These are phyloP conservation scores for Parthenolecanium corni DNA, from an alignment of 2,888 invertebrate species.

Conservation along the genomic window DNA sequence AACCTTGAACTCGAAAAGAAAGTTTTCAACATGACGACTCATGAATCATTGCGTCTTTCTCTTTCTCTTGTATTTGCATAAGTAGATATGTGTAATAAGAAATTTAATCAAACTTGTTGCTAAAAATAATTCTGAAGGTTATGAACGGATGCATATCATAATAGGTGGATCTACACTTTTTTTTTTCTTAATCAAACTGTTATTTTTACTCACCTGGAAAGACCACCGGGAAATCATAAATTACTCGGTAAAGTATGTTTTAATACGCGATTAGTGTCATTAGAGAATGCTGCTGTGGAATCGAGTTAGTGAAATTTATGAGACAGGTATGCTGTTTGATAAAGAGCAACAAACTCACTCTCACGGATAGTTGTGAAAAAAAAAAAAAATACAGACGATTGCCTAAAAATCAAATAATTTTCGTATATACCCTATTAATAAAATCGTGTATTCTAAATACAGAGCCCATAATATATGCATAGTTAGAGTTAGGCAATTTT, in stretches of 20 bases:
- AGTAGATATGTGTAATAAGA: constrained; percentile 5
- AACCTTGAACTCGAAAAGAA: too few relatives aligned
- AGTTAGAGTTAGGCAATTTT: too few relatives aligned
- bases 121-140: constrained; percentile 23
- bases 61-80: constrained; percentile 11
- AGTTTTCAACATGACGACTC: too few relatives aligned
- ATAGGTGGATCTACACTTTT: not conserved
- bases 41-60: too few relatives aligned
- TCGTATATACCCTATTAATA: too few relatives aligned
- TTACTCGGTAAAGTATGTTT: constrained; percentile 21
- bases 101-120: constrained; percentile 11
- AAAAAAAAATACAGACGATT: too few relatives aligned
- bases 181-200: constrained; percentile 13
- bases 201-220: constrained; percentile 22
- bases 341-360: not conserved
- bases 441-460: too few relatives aligned
- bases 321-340: not conserved
- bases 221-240: constrained; percentile 18
- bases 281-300: constrained; percentile 22
- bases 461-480: too few relatives aligned
- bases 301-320: constrained; percentile 12
- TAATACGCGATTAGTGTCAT: constrained; percentile 27
- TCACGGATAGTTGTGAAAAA: too few relatives aligned
- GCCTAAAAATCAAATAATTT: too few relatives aligned
- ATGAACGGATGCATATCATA: constrained; percentile 6